Percentiles rank a stretch among this genome's conserved stretches.
These are phyloP conservation scores for Xiphorhynchus elegans DNA, from an alignment of 2,113 vertebrate species.

Conservation along the genomic window DNA sequence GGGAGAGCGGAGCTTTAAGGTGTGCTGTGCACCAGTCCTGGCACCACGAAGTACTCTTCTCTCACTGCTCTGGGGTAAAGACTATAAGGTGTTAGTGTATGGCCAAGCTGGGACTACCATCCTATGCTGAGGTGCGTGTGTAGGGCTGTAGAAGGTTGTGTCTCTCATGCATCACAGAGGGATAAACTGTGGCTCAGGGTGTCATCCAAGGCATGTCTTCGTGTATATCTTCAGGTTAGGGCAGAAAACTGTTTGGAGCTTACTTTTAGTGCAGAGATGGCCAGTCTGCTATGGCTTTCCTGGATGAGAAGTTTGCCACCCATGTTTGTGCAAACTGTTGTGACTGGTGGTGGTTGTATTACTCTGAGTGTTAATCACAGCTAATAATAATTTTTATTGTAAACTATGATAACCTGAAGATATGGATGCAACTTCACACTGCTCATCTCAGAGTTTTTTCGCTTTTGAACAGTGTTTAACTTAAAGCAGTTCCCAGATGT, in stretches of 20 bases:
- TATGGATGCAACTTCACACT: neutral
- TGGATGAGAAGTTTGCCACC: neutral
- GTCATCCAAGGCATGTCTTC: neutral
- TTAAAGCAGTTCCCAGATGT: neutral
- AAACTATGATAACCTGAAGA: neutral
- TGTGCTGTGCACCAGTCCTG: neutral
- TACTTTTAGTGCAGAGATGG: neutral
- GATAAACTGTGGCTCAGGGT: neutral
- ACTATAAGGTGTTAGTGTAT: accelerated
- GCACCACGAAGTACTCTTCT: neutral
- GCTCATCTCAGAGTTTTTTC: neutral
- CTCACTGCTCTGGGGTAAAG: neutral
- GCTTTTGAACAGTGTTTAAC: neutral
- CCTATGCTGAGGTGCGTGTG: accelerated
- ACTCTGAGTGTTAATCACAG: neutral
- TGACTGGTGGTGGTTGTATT: neutral
- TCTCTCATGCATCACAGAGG: neutral
- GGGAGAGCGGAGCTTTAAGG: neutral
- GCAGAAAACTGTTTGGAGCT: neutral
- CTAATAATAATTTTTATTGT: neutral
- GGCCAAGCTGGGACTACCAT: neutral
- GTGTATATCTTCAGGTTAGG: neutral
- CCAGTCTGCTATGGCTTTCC: neutral
- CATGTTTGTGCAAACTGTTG: neutral
- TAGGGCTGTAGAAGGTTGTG: neutral